Conservation (phyloP, 2,113 vertebrate genomes). For the Pachyramphus minor region DNA sequence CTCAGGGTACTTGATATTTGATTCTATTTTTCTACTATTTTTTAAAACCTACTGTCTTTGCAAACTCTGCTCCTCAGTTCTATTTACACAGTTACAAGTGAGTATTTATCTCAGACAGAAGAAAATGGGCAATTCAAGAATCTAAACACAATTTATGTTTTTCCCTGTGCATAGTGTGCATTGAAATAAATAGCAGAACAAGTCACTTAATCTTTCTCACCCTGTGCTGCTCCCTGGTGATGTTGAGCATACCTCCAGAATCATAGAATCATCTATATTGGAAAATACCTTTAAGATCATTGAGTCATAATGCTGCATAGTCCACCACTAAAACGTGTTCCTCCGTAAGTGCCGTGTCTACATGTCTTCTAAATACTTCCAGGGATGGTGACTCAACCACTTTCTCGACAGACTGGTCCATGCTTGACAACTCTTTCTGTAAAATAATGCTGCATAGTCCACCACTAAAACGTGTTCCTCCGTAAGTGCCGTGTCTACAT, state of each 20-base stretch:
- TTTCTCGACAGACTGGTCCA: background rate
- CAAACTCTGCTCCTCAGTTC: background rate
- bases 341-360: background rate
- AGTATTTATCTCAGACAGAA: background rate
- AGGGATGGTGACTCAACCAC: background rate
- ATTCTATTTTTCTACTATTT: background rate
- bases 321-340: background rate
- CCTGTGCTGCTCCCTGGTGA: accelerated
- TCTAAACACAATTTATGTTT: background rate
- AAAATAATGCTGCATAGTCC: background rate
- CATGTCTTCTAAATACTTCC: background rate
- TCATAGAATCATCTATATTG: background rate
- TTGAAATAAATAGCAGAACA: background rate
- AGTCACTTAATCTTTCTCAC: background rate
- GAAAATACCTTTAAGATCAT: background rate
- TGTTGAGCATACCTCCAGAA: background rate
- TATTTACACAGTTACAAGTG: background rate
- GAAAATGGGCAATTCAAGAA: background rate
- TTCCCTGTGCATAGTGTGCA: background rate
- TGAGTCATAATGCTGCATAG: background rate
- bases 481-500: background rate
- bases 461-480: background rate
- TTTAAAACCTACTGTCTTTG: background rate
- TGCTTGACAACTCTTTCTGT: accelerated
- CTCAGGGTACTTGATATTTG: background rate